Percentiles rank a stretch among this genome's conserved stretches.
Evolutionary conservation across 2,113 vertebrate genomes (phyloP).

Genomic region (Gymnobelideus leadbeateri): DNA sequence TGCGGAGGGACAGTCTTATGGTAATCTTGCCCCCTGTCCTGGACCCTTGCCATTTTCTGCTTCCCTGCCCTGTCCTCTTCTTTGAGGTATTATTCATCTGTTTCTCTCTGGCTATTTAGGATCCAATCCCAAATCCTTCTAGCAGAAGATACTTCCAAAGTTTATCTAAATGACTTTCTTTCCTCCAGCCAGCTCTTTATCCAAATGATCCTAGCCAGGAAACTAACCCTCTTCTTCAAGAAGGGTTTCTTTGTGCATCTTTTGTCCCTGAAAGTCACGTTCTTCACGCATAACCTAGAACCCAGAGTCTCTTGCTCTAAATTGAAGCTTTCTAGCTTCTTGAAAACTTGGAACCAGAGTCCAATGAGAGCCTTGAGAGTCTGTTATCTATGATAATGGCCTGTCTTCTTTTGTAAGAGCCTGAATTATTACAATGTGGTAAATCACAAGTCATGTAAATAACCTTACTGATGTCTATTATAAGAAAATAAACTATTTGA

Average conservation of each 20-base stretch:
- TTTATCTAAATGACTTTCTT: background rate
- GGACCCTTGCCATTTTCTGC: background rate
- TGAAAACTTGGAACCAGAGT: background rate
- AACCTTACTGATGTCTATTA: background rate
- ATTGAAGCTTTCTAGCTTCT: background rate
- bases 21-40: constrained; percentile 70
- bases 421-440: background rate
- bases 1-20: constrained; percentile 82
- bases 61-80: background rate
- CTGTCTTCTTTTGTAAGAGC: background rate
- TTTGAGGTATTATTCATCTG: background rate
- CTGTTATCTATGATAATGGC: background rate
- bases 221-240: background rate
- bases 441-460: background rate
- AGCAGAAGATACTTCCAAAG: background rate
- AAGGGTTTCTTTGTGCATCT: background rate
- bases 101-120: background rate
- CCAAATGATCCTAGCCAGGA: background rate
- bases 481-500: background rate
- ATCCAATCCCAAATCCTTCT: background rate
- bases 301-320: background rate
- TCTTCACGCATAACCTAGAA: constrained; percentile 14
- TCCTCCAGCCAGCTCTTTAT: background rate
- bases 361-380: background rate
- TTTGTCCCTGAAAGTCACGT: constrained; percentile 27